Conservation (phyloP, 2,797 vertebrate species). For the Phalloptychus januarius region DNA sequence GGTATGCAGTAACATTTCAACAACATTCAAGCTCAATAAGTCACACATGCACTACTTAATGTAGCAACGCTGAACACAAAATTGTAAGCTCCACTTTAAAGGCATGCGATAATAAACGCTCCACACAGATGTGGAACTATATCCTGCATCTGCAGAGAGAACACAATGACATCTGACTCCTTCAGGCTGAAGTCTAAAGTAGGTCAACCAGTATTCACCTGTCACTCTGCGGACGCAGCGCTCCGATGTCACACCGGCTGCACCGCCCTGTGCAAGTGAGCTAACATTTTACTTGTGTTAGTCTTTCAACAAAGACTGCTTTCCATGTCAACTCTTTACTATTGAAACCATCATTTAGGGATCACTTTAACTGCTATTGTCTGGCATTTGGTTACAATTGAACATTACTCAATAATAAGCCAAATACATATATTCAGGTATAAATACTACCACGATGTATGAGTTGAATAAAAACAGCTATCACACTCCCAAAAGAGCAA, state of each 20-base stretch:
- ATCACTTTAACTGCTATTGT: background rate
- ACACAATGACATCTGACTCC: conserved; percentile 43
- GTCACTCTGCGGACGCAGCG: conserved; percentile 50
- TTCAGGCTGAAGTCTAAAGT: conserved; percentile 63
- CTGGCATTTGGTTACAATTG: background rate
- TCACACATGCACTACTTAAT: background rate
- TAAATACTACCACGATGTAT: background rate
- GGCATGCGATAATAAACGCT: conserved; percentile 13
- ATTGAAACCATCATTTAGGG: background rate
- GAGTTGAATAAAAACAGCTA: background rate
- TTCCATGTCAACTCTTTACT: background rate
- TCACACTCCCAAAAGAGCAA: background rate
- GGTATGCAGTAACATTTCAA: background rate
- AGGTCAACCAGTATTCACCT: conserved; percentile 68
- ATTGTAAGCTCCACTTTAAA: conserved; percentile 7
- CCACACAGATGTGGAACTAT: conserved; percentile 28
- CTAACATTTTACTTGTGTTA: conserved; percentile 21
- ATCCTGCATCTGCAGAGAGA: conserved; percentile 43
- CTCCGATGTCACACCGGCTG: conserved; percentile 71
- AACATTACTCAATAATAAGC: background rate
- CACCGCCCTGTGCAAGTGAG: conserved; percentile 16
- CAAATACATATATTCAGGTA: background rate
- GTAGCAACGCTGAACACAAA: background rate
- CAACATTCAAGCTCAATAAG: background rate
- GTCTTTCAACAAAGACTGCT: background rate